Percentiles rank a stretch among this genome's conserved stretches.
Conservation (phyloP, 2,797 vertebrate species). For the Poeciliopsis paucimaculata region DNA sequence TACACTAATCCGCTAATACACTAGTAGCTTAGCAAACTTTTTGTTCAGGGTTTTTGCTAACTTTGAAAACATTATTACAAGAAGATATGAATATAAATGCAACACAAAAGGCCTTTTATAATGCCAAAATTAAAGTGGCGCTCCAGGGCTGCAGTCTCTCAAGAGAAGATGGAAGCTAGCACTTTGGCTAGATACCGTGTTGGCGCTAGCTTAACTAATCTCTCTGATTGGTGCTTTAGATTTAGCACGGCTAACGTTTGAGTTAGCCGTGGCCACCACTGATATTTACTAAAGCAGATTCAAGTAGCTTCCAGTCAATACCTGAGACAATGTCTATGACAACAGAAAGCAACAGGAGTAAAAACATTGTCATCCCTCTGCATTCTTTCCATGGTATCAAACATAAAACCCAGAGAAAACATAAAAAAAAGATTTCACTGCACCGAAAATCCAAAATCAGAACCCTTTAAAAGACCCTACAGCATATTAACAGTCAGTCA, state of each 20-base stretch:
- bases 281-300: slow-evolving; percentile 3
- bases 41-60: background rate
- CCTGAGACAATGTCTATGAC: background rate
- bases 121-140: background rate
- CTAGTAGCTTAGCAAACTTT: background rate
- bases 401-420: background rate
- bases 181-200: background rate
- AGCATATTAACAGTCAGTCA: slow-evolving; percentile 16
- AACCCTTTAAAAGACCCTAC: slow-evolving; percentile 11
- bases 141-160: background rate
- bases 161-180: background rate
- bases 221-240: background rate
- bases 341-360: background rate
- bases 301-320: background rate
- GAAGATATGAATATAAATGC: too few relatives aligned
- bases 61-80: too few relatives aligned
- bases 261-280: background rate
- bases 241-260: background rate
- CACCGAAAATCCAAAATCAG: background rate
- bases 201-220: background rate
- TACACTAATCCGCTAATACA: background rate
- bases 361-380: slow-evolving; percentile 2
- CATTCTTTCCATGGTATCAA: background rate
- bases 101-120: too few relatives aligned
- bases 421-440: background rate